phyloP scores from a whole-genome alignment of 2,113 vertebrate species.

The Lynx canadensis region DNA sequence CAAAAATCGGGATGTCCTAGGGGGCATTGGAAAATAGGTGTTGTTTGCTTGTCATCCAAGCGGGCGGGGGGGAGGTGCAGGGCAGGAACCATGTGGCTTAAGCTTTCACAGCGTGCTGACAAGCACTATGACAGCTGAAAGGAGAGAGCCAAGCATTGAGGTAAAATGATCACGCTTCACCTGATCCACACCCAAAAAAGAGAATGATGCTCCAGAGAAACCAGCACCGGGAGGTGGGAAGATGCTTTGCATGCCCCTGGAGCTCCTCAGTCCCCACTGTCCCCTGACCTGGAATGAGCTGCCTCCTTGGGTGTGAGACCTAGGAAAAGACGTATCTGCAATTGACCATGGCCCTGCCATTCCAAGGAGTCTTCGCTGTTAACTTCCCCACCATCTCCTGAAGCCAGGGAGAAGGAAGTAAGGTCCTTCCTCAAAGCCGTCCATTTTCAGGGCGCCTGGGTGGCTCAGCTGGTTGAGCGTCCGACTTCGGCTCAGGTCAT shows the following conservation, averaged over 20 bases:
- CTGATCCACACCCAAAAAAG: background rate
- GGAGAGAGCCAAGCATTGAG: background rate
- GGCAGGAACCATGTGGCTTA: background rate
- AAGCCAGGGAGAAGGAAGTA: background rate
- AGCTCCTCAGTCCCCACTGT: background rate
- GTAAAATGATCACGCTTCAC: background rate
- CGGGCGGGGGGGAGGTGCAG: background rate
- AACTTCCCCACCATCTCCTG: background rate
- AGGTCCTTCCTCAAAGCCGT: background rate
- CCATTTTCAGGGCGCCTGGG: background rate
- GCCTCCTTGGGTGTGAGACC: background rate
- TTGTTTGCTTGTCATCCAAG: background rate
- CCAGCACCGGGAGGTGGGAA: background rate
- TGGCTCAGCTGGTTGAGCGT: no score
- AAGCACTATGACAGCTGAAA: background rate
- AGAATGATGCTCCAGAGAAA: background rate
- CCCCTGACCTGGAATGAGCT: background rate
- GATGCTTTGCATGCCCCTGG: background rate
- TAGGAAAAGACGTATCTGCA: background rate
- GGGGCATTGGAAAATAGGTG: background rate
- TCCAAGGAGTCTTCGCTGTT: background rate
- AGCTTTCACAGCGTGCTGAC: background rate
- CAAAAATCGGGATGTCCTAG: background rate
- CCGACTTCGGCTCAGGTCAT: no score
- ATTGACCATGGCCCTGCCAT: background rate